Base-by-base conservation (phyloP, 2,888 invertebrate genomes). In the Eupeodes latifasciatus region DNA sequence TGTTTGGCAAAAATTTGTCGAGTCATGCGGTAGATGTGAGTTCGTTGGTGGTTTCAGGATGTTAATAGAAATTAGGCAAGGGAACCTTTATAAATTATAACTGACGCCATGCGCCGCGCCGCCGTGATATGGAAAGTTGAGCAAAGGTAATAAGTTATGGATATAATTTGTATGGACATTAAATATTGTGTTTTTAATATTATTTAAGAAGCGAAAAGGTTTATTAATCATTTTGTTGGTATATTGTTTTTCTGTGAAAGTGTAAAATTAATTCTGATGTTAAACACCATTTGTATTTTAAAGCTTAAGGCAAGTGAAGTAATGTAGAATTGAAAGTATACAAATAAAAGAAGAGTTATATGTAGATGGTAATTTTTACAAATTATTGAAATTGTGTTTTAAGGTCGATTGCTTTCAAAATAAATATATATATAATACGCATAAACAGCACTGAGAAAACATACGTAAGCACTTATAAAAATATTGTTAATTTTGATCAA, bases 11-110 rank as follows among this genome's bases (percentile, higher is more conserved):
- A 57, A 67, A 34, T 69, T 69, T 75, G 82, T 44, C 14, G 57
- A 86, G 79, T 86, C 86, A 86, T 75, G 53, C 16, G 51, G 40
- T 51, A 61, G 67, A 85, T 81, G 55, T 16, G 67, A 74, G 67
- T 51, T 69, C 40, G 76, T 77, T 72, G 75, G 62, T 78, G 86
- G 78, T 57, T 64, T 66, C 40, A 19, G 72, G 82, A 40, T 82
- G 74, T 78, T 11, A 67, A 59, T 55, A 74, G 47, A 69, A 55
- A 44, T 71, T 44, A 71, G 71, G 55, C 5, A 55, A 71, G 55
- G 55, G 9, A 55, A 71, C 71, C 16, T 27, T 16, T 59, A 27
- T 11, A 40, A 9, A 7, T 40, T 40, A 2, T 12, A 11, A 47
- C 47, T 47, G 47, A 12, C 51, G 51, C 34, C 51, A 67, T 36